Evolutionary conservation across 2,888 invertebrate genomes (phyloP), one percentile per base, ranked within the genome.

Genomic region (Tenthredo amoena): DNA sequence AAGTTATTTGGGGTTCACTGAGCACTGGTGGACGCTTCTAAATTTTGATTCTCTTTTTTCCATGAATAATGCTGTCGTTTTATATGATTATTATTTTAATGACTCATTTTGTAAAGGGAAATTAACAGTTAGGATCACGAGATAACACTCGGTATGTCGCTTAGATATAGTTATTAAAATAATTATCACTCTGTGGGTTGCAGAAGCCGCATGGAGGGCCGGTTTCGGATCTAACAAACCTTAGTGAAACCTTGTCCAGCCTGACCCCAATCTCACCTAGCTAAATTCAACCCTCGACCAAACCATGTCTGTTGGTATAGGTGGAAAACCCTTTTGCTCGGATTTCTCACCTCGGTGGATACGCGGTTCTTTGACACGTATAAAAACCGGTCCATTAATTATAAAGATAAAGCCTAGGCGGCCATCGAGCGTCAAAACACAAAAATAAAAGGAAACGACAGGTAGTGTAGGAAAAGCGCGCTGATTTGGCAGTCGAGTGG

Each of bases 401-500:
- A 83, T 83, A 31, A 83, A 47, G 68, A 83, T 83, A 68, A 83
- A 83, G 55, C 68, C 21, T 21, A 34, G 3, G 50, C 83, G 71
- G 9, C 43, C 47, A 43, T 68, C 43, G 68, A 83, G 68, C 68
- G 83, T 55, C 47, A 83, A 43, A 81, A 83, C 58, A 81, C 9
- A 31, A 81, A 50, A 58, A 81, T 21, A 81, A 62, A 62, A 81
- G 34, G 5, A 62, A 62, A 81, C 4, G 34, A 58, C 37, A 81
- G 26, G 76, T 62, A 31, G 71, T 47, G 72, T 7, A 50, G 37
- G 71, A 85, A 65, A 71, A 82, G 83, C 58, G 15, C 40, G 85
- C 82, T 83, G 82, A 85, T 83, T 83, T 83, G 85, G 82, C 85
- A 85, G 82, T 55, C 85, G 85, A 83, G 82, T 82, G 72, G 72